Evolutionary conservation across 2,113 vertebrate species (phyloP).

Genomic region (Trogon surrucura): DNA sequence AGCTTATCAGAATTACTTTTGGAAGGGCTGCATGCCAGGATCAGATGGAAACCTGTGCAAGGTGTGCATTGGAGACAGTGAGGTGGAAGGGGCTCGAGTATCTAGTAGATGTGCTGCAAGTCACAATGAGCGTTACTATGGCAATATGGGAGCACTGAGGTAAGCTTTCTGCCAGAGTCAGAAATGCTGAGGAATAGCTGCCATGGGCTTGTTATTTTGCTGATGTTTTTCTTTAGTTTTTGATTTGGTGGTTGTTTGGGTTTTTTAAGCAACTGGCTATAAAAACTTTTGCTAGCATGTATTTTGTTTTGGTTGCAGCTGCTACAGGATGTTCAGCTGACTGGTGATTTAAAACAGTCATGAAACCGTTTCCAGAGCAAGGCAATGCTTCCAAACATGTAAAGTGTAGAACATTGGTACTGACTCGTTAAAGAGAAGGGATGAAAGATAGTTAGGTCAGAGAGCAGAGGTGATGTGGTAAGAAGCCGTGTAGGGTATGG

Average conservation of each 20-base stretch:
- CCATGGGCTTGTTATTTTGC: not conserved
- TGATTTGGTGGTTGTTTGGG: not conserved
- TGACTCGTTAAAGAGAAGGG: not conserved
- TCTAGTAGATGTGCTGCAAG: slow-evolving; percentile 80
- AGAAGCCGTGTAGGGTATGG: not conserved
- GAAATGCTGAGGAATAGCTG: not conserved
- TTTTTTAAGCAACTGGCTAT: not conserved
- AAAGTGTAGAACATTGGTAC: not conserved
- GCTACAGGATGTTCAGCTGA: not conserved
- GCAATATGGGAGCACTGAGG: slow-evolving; percentile 90
- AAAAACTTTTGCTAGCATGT: not conserved
- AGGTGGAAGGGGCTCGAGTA: slow-evolving; percentile 78
- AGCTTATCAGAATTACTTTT: slow-evolving; percentile 86
- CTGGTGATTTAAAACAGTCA: not conserved
- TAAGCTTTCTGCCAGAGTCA: slow-evolving; percentile 27
- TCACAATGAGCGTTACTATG: slow-evolving; percentile 90
- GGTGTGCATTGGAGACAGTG: slow-evolving; percentile 86
- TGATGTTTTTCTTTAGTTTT: not conserved
- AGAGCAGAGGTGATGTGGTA: not conserved
- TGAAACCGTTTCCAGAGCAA: not conserved
- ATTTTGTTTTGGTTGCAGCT: slow-evolving; percentile 4
- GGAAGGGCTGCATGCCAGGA: slow-evolving; percentile 92
- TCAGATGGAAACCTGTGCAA: slow-evolving; percentile 84
- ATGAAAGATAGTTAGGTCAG: not conserved
- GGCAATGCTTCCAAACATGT: not conserved